Percentiles rank a stretch among this genome's conserved stretches.
phyloP scores from a whole-genome alignment of 2,113 vertebrate species.

The Xerus inauris region DNA sequence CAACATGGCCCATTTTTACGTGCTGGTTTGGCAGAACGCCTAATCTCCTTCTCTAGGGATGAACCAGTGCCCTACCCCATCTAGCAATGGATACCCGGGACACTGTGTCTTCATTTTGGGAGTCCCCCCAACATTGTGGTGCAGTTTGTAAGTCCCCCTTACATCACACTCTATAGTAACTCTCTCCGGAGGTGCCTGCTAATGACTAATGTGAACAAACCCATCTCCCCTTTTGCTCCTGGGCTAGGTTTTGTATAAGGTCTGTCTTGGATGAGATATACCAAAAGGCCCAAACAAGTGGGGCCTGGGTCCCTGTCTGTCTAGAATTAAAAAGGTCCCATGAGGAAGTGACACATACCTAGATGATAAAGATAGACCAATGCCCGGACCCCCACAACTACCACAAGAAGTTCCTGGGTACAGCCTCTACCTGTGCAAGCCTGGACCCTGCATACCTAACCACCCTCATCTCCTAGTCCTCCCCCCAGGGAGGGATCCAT shows the following conservation, averaged over 20 bases:
- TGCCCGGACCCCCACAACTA: too few relatives aligned
- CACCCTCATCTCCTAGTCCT: neutral
- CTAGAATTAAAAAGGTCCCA: neutral
- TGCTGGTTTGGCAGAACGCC: neutral
- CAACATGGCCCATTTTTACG: neutral
- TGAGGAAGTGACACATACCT: neutral
- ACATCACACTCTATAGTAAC: too few relatives aligned
- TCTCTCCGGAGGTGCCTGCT: neutral
- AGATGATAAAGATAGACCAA: neutral
- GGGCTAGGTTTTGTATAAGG: neutral
- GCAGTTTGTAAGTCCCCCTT: accelerated
- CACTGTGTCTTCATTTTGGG: neutral
- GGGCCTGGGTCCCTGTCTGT: neutral
- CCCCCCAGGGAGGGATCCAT: neutral
- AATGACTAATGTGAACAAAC: neutral
- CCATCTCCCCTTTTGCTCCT: neutral
- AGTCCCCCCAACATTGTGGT: accelerated
- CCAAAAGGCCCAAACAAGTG: neutral
- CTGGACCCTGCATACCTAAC: neutral
- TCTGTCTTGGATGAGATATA: neutral
- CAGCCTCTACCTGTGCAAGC: neutral
- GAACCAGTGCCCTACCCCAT: neutral
- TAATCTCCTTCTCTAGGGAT: neutral
- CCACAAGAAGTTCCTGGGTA: neutral
- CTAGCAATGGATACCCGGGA: neutral